Evolutionary conservation across 1,140 invertebrate species (phyloP).

Genomic region (Drosophila pruinosa): DNA sequence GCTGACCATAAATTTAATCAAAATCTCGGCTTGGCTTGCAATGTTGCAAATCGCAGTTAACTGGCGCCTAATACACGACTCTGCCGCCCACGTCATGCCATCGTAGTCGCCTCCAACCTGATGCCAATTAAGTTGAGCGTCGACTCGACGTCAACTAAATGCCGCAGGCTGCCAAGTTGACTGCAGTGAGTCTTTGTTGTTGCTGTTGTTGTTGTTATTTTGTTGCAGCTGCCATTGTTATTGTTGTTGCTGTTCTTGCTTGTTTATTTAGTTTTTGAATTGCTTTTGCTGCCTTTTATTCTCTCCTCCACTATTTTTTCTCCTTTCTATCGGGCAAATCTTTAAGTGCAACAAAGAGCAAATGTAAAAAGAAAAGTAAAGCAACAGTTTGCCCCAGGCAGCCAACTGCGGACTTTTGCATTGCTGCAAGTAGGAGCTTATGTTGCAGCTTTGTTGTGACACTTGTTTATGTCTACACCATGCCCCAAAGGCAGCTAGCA

Average conservation of each 20-base stretch:
- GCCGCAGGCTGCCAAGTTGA: conserved; percentile 43
- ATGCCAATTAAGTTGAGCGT: conserved; percentile 71
- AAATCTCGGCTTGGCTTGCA: not conserved
- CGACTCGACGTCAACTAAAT: conserved; percentile 72
- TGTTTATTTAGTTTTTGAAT: conserved; percentile 66
- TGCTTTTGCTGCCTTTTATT: conserved; percentile 29
- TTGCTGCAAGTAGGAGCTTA: not conserved
- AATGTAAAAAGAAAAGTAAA: not conserved
- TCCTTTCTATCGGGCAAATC: conserved; percentile 35
- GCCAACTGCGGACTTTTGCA: not conserved
- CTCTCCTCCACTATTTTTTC: conserved; percentile 9
- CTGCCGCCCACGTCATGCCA: not conserved
- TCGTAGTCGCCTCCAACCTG: not conserved
- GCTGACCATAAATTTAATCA: not conserved
- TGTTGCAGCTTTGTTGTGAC: conserved; percentile 19
- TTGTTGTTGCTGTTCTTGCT: conserved; percentile 52
- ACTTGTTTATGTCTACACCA: not conserved
- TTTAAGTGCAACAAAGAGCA: conserved; percentile 45
- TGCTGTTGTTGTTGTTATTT: conserved; percentile 46
- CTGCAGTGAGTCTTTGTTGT: conserved; percentile 48
- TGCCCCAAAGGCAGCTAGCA: not conserved
- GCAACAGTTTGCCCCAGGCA: conserved; percentile 9
- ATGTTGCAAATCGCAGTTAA: not conserved
- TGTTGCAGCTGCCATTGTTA: conserved; percentile 36
- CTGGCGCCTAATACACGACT: conserved; percentile 2